A percentile compares a stretch with the other conserved stretches of the same genome.
phyloP scores from a whole-genome alignment of 2,113 vertebrate species.

The Clupea harengus region DNA sequence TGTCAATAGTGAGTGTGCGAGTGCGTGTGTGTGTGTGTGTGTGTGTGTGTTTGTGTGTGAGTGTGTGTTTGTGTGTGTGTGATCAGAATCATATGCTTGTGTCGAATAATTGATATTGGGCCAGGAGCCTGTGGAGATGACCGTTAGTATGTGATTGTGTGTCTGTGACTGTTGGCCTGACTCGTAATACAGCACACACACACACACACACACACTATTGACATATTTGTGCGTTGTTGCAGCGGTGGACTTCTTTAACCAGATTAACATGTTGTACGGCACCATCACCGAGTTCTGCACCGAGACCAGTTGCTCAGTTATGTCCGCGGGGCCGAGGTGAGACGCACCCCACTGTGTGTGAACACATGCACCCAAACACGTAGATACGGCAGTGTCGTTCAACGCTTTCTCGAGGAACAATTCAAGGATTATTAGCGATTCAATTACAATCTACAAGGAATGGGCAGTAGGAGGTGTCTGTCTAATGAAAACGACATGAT shows the following conservation, averaged over 20 bases:
- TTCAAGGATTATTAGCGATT: no score
- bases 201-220: no score
- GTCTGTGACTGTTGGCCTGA: not conserved
- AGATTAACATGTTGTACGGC: constrained; percentile 97
- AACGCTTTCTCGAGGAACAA: no score
- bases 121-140: not conserved
- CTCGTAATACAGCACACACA: not conserved
- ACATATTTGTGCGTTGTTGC: constrained; percentile 39
- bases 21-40: not conserved
- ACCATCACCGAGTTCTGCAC: constrained; percentile 97
- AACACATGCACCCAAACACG: not conserved
- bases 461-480: no score
- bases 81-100: not conserved
- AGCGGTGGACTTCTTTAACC: constrained; percentile 98
- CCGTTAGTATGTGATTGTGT: not conserved
- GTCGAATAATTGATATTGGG: not conserved
- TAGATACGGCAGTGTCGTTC: no score
- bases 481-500: no score
- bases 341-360: not conserved
- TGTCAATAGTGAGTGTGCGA: constrained; percentile 87
- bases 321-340: constrained; percentile 94
- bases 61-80: not conserved
- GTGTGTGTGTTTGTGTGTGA: not conserved
- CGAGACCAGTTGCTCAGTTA: constrained; percentile 87
- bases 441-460: no score